Conservation (phyloP, 2,113 vertebrate species). For the Vicugna pacos region DNA sequence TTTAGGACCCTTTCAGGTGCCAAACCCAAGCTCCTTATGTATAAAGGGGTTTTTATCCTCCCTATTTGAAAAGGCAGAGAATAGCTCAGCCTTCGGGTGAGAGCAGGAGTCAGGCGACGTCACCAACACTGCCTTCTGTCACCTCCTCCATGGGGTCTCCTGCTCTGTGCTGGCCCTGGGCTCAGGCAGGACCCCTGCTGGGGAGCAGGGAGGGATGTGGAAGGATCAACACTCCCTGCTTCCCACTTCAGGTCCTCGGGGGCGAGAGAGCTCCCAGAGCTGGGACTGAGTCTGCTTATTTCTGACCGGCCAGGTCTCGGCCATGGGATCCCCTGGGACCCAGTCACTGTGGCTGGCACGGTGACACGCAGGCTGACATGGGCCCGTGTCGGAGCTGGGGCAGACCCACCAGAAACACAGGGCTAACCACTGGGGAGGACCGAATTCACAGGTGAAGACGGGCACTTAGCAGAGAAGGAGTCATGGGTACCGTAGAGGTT, state of each 20-base stretch:
- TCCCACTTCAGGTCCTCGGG: background rate
- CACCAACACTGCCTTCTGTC: background rate
- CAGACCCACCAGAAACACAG: background rate
- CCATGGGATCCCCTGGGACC: background rate
- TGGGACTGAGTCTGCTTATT: background rate
- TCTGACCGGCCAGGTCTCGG: background rate
- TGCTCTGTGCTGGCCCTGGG: background rate
- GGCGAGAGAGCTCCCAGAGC: background rate
- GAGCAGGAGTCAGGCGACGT: background rate
- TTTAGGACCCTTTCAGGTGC: background rate
- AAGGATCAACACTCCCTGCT: accelerated
- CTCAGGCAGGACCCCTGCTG: background rate
- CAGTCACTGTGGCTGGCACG: background rate
- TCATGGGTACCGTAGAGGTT: accelerated
- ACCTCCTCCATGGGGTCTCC: background rate
- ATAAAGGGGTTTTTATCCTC: background rate
- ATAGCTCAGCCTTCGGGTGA: background rate
- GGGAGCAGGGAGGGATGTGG: background rate
- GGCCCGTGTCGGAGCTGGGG: background rate
- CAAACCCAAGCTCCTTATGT: background rate
- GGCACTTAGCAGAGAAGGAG: background rate
- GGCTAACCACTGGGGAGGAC: accelerated
- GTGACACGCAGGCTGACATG: too few species aligned
- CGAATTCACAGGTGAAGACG: background rate
- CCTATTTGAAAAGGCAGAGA: background rate